These are phyloP conservation scores for Drosophila buzzatii DNA, from an alignment of 2,888 invertebrate species.

Conservation along the genomic window DNA sequence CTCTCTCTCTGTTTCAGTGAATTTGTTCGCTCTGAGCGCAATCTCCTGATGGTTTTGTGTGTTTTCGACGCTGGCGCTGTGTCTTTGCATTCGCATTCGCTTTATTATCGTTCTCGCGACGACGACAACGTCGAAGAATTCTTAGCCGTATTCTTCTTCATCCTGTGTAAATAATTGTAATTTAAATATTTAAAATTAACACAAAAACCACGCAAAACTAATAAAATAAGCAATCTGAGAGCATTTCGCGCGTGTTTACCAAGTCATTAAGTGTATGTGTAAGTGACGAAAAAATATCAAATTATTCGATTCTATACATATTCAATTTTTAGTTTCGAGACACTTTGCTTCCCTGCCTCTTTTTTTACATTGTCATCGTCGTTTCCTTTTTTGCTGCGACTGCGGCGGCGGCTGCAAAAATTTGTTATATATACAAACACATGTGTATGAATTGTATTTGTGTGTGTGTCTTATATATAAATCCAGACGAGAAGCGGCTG, in stretches of 20 bases:
- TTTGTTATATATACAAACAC: conserved; percentile 52
- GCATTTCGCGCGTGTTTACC: conserved; percentile 64
- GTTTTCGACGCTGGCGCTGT: conserved; percentile 65
- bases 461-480: conserved; percentile 35
- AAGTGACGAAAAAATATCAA: conserved; percentile 55
- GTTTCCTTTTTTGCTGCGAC: conserved; percentile 68
- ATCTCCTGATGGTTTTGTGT: conserved; percentile 68
- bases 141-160: conserved; percentile 80
- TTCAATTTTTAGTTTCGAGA: conserved; percentile 56
- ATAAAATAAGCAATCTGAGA: conserved; percentile 52
- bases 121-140: conserved; percentile 82
- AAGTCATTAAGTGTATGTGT: conserved; percentile 79
- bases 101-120: conserved; percentile 80
- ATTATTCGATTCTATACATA: conserved; percentile 41
- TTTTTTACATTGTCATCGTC: conserved; percentile 75
- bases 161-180: conserved; percentile 84
- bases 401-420: conserved; percentile 58
- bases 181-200: conserved; percentile 78
- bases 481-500: conserved; percentile 68
- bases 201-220: conserved; percentile 66
- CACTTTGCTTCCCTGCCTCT: conserved; percentile 48
- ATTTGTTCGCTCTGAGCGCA: conserved; percentile 53
- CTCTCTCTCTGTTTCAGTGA: conserved; percentile 10
- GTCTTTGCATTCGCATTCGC: conserved; percentile 72
- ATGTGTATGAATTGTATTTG: conserved; percentile 18